phyloP scores from a whole-genome alignment of 2,888 invertebrate species.

The Agelastica alni region DNA sequence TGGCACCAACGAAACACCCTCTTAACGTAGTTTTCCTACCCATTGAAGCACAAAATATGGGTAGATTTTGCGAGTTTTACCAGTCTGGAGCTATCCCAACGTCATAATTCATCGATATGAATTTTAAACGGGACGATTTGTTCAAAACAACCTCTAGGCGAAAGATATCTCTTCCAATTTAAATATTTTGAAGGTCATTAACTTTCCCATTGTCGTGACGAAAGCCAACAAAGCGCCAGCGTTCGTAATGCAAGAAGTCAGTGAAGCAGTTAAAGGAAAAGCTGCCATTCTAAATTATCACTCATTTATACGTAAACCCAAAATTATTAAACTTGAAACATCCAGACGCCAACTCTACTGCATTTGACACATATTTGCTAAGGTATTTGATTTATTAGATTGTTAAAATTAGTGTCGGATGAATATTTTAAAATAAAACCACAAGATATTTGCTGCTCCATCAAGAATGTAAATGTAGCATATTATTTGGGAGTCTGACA shows the following conservation, averaged over 20 bases:
- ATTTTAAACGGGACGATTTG: constrained; percentile 32
- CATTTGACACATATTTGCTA: no score
- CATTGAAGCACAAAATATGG: constrained; percentile 55
- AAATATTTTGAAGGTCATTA: constrained; percentile 26
- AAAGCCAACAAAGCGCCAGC: neutral
- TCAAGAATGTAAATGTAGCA: no score
- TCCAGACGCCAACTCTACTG: no score
- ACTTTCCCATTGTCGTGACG: constrained; percentile 9
- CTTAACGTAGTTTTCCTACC: constrained; percentile 53
- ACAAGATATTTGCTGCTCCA: no score
- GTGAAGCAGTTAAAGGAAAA: neutral
- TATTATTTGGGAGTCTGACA: no score
- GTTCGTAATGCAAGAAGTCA: neutral
- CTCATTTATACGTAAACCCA: no score
- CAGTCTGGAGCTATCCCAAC: constrained; percentile 35
- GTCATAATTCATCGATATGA: constrained; percentile 40
- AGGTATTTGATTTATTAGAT: no score
- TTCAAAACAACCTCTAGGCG: constrained; percentile 27
- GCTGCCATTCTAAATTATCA: no score
- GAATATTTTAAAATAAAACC: no score
- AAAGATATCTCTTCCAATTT: constrained; percentile 26
- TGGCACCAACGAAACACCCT: constrained; percentile 40
- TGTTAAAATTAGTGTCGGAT: no score
- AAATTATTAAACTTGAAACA: neutral
- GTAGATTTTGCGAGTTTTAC: constrained; percentile 48